These are phyloP conservation scores for Isurus oxyrinchus DNA, from an alignment of 2,113 vertebrate species.

Conservation along the genomic window DNA sequence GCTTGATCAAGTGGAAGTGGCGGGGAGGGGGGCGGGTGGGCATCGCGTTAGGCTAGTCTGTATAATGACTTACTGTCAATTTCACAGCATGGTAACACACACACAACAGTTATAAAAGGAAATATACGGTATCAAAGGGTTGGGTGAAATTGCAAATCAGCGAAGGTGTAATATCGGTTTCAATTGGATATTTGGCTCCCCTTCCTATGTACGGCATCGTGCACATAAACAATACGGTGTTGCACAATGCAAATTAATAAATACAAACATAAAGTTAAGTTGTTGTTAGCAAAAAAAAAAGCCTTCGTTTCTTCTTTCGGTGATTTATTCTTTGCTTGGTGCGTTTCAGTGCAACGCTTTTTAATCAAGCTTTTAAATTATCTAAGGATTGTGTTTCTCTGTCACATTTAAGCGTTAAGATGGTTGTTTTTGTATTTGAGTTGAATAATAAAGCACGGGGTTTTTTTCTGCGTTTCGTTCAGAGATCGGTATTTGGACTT, in stretches of 20 bases:
- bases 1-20: background rate
- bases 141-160: background rate
- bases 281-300: background rate
- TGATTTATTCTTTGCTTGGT: background rate
- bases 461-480: background rate
- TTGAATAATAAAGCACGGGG: background rate
- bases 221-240: background rate
- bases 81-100: background rate
- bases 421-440: background rate
- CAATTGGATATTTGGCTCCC: background rate
- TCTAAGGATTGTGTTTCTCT: background rate
- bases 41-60: background rate
- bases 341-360: background rate
- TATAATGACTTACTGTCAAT: background rate
- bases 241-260: background rate
- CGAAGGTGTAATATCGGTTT: background rate
- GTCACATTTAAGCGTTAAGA: background rate
- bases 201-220: background rate
- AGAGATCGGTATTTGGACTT: background rate
- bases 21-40: too few relatives aligned
- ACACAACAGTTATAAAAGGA: background rate
- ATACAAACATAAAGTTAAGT: background rate
- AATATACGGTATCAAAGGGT: background rate
- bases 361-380: background rate
- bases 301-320: background rate